phyloP scores from a whole-genome alignment of 2,113 vertebrate species.

The Halichoeres trimaculatus region DNA sequence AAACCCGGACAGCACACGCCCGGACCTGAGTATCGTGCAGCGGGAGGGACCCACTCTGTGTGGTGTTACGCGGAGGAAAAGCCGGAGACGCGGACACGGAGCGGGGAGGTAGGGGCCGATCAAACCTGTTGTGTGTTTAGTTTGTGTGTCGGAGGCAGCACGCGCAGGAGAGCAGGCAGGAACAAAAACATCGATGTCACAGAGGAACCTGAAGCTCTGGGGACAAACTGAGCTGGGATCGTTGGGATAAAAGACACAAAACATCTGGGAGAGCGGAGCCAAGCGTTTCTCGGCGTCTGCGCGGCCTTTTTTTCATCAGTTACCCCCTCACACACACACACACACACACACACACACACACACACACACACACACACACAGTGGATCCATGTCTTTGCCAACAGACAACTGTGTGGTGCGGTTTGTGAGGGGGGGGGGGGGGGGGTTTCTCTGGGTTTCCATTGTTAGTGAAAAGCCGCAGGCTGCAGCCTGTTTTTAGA shows the following conservation, averaged over 20 bases:
- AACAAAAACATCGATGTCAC: background rate
- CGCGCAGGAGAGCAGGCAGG: background rate
- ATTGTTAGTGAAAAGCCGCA: constrained; percentile 11
- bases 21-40: background rate
- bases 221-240: background rate
- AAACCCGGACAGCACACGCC: constrained; percentile 26
- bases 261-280: background rate
- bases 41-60: constrained; percentile 2
- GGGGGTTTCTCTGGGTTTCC: too few relatives aligned
- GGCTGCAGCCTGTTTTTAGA: constrained; percentile 37
- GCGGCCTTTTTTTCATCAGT: too few relatives aligned
- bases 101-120: constrained; percentile 50
- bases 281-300: too few relatives aligned
- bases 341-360: too few relatives aligned
- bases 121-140: constrained; percentile 83
- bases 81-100: background rate
- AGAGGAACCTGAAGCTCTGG: background rate
- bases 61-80: background rate
- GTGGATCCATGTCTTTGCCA: background rate
- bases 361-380: too few relatives aligned
- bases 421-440: too few relatives aligned
- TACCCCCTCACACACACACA: too few relatives aligned
- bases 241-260: constrained; percentile 1
- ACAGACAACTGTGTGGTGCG: background rate
- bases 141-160: constrained; percentile 24